Evolutionary conservation across 2,113 vertebrate species (phyloP).

Genomic region (Thamnophis sirtalis): DNA sequence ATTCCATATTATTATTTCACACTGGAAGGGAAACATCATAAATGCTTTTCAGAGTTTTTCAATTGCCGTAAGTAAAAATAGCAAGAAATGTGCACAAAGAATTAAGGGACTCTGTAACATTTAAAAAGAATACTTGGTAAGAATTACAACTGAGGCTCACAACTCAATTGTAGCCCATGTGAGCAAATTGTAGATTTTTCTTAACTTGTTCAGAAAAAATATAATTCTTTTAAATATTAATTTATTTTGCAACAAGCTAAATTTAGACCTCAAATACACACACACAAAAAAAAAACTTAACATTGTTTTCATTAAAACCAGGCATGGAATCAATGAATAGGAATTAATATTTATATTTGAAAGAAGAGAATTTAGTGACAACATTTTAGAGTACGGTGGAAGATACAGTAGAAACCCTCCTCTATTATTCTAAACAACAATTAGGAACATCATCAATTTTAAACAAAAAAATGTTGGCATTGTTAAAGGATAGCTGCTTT

Average conservation of each 20-base stretch:
- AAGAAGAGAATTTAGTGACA: background rate
- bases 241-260: background rate
- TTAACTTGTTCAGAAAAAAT: constrained; percentile 40
- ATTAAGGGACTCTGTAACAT: background rate
- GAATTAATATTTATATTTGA: background rate
- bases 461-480: background rate
- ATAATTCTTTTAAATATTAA: background rate
- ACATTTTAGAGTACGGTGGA: constrained; percentile 8
- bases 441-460: background rate
- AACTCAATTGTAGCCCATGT: constrained; percentile 48
- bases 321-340: background rate
- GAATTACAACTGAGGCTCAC: constrained; percentile 42
- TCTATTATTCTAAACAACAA: constrained; percentile 5
- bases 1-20: background rate
- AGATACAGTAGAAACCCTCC: background rate
- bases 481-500: background rate
- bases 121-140: constrained; percentile 37
- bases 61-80: constrained; percentile 47
- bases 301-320: background rate
- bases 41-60: constrained; percentile 5
- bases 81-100: constrained; percentile 25
- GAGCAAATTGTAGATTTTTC: constrained; percentile 51
- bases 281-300: no score
- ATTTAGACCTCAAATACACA: no score
- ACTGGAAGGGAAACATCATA: background rate